Evolutionary conservation across 2,113 vertebrate species (phyloP), one percentile per base, ranked within the genome.

Genomic region (Periophthalmus modestus): DNA sequence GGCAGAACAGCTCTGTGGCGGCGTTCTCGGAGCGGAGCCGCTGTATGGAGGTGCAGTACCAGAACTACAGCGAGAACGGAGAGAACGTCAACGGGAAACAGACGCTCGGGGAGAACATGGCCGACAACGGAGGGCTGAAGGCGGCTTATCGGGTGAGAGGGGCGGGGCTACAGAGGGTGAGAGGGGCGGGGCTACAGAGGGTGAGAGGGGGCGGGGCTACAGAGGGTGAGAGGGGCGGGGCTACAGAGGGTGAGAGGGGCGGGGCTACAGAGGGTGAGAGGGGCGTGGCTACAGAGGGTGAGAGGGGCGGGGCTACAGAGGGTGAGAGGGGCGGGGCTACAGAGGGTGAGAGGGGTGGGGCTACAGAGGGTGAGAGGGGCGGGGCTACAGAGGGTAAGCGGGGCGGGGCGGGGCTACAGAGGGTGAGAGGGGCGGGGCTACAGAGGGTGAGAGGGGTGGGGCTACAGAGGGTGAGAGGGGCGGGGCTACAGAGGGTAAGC

Each of bases 71-170:
- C 0, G 93, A 98, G 83, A 96, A 98, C 0, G 95, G 93, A 0
- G 97, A 99, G 79, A 94, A 94, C 70, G 92, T 99, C 79, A 98
- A 99, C 0, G 97, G 97, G 9, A 95, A 95, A 47, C 97, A 98
- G 92, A 99, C 97, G 0, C 92, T 99, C 9, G 97, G 97, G 10
- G 97, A 99, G 83, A 99, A 98, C 92, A 98, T 99, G 0, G 97
- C 97, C 0, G 97, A 98, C 87, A 98, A 98, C 0, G 97, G 98
- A 0, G 98, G 98, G 0, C 92, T 99, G 50, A 98, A 99, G 90
- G 96, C 97, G 1, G 97, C 98, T 7, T 99, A 99, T 80, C 92
- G 98, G 0, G 98, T 97, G 69, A 95, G 69, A 95, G 96, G 19
- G 52, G 7, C 12, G 47, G 47, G 47, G 47, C 47, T 92, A 58